phyloP scores from a whole-genome alignment of 2,113 vertebrate species.

The Suricata suricatta region DNA sequence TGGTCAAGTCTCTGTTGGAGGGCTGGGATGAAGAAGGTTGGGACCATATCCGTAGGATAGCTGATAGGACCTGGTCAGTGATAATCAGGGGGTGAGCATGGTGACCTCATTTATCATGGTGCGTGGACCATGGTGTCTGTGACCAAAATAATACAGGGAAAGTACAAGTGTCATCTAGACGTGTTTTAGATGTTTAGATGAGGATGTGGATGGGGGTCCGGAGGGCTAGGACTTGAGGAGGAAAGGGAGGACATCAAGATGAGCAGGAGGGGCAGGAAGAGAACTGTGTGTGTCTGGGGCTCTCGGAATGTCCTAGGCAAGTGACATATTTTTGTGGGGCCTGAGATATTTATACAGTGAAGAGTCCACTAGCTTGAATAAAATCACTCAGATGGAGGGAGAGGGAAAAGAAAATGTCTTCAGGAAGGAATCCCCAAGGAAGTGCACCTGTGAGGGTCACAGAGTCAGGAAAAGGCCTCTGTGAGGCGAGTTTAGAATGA shows the following conservation, averaged over 20 bases:
- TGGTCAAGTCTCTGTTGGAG: no score
- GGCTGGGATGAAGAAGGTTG: background rate
- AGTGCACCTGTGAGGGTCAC: background rate
- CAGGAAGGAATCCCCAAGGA: no score
- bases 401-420: background rate
- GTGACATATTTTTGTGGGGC: background rate
- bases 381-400: background rate
- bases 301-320: background rate
- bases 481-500: background rate
- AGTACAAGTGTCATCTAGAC: no score
- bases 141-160: background rate
- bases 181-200: background rate
- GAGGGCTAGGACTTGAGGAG: accelerated
- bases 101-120: background rate
- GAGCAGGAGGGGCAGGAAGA: background rate
- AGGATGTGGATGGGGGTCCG: background rate
- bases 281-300: no score
- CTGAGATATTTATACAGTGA: background rate
- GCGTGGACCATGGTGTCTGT: background rate
- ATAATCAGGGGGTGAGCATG: background rate
- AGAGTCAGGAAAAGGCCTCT: background rate
- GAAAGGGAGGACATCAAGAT: background rate
- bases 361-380: background rate
- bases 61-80: background rate
- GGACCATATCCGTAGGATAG: background rate